phyloP scores from a whole-genome alignment of 2,888 invertebrate genomes.

The Dicranocentrus wangi region DNA sequence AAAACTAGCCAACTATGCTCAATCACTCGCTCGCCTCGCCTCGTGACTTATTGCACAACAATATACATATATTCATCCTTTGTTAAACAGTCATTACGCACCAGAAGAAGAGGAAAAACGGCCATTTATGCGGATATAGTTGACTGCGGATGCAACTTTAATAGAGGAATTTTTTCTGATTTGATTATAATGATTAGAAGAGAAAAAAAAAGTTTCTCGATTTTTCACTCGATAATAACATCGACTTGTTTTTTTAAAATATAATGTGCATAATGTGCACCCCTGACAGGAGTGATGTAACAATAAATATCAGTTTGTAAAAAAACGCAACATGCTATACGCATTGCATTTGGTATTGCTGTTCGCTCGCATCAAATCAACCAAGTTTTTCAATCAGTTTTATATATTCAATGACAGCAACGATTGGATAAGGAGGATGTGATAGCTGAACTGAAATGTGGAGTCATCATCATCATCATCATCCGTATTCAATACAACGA shows the following conservation, averaged over 20 bases:
- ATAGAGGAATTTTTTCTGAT: slow-evolving; percentile 27
- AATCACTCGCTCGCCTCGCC: no score
- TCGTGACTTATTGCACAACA: no score
- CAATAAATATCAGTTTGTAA: not conserved
- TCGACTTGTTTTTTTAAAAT: slow-evolving; percentile 18
- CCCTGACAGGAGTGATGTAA: slow-evolving; percentile 27
- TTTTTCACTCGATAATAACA: slow-evolving; percentile 5
- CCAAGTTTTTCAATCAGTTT: not conserved
- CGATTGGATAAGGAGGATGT: not conserved
- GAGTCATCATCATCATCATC: no score
- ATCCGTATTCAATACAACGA: no score
- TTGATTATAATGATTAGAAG: slow-evolving; percentile 25
- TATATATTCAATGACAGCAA: slow-evolving; percentile 15
- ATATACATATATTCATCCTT: no score
- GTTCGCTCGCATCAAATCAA: not conserved
- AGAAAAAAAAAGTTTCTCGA: slow-evolving; percentile 9
- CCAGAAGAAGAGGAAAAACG: no score
- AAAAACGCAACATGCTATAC: slow-evolving; percentile 8
- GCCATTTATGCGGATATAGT: slow-evolving; percentile 17
- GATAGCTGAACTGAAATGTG: no score
- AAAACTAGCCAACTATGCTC: no score
- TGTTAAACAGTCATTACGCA: no score
- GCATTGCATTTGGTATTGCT: not conserved
- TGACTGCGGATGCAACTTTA: slow-evolving; percentile 17
- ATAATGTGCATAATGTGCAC: not conserved